A percentile compares a stretch with the other conserved stretches of the same genome.
These are phyloP conservation scores for Austrofundulus limnaeus DNA, from an alignment of 2,113 vertebrate genomes.

Conservation along the genomic window DNA sequence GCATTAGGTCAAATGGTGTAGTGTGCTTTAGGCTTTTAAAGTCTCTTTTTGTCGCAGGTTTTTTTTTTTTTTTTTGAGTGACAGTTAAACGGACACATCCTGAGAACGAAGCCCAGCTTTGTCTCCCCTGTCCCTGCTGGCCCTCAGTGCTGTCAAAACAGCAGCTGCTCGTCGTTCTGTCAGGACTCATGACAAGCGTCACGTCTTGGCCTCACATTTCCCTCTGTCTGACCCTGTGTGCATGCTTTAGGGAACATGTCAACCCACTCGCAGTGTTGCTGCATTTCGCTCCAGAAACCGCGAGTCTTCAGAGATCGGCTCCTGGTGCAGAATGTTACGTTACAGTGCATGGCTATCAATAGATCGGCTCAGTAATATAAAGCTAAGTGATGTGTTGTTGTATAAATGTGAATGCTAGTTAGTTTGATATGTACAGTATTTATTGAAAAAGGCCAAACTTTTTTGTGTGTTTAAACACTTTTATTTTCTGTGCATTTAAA, in stretches of 20 bases:
- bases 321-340: conserved; percentile 2
- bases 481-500: conserved; percentile 29
- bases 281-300: background rate
- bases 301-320: background rate
- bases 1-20: conserved; percentile 29
- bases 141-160: conserved; percentile 35
- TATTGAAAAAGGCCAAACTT: conserved; percentile 53
- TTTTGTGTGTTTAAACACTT: conserved; percentile 35
- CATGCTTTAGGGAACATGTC: conserved; percentile 50
- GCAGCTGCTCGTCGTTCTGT: conserved; percentile 44
- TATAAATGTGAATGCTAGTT: conserved; percentile 44
- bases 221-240: conserved; percentile 38
- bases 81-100: conserved; percentile 48
- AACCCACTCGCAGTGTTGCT: conserved; percentile 29
- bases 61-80: conserved; percentile 34
- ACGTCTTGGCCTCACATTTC: conserved; percentile 47
- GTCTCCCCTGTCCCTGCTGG: conserved; percentile 38
- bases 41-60: conserved; percentile 52
- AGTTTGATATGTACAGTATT: conserved; percentile 68
- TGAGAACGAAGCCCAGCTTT: conserved; percentile 38
- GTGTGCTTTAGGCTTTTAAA: conserved; percentile 22
- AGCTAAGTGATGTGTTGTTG: conserved; percentile 33
- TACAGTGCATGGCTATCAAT: conserved; percentile 53
- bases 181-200: conserved; percentile 57
- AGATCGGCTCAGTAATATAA: conserved; percentile 30